Evolutionary conservation across 2,888 invertebrate species (phyloP).

Genomic region (Erebia palarica): DNA sequence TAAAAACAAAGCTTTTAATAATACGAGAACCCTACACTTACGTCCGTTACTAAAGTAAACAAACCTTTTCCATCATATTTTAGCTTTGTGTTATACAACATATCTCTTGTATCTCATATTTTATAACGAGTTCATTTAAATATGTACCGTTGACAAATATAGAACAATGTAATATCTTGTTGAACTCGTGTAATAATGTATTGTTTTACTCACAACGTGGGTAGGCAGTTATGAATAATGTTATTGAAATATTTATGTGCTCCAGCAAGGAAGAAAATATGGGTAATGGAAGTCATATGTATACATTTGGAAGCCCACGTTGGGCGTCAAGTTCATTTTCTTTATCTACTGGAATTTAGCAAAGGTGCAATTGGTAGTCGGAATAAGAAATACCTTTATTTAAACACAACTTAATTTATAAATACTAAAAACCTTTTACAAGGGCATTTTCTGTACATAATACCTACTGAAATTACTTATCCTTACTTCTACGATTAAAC

Average conservation of each 20-base stretch:
- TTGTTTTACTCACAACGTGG: neutral
- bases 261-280: neutral
- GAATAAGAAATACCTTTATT: no score
- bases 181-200: neutral
- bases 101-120: constrained; percentile 6
- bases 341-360: no score
- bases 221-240: constrained; percentile 13
- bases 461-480: no score
- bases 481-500: no score
- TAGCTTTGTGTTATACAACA: neutral
- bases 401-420: no score
- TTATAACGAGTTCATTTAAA: constrained; percentile 19
- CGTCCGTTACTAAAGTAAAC: constrained; percentile 4
- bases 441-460: no score
- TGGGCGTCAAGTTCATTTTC: constrained; percentile 10
- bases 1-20: constrained; percentile 12
- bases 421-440: no score
- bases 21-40: neutral
- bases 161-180: neutral
- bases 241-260: constrained; percentile 1
- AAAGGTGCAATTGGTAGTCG: no score
- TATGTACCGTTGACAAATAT: constrained; percentile 17
- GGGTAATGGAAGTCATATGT: neutral
- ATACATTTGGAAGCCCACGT: neutral
- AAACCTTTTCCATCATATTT: constrained; percentile 4